A percentile compares a stretch with the other conserved stretches of the same genome.
phyloP scores from a whole-genome alignment of 2,888 invertebrate genomes.

The Agriopis marginaria region DNA sequence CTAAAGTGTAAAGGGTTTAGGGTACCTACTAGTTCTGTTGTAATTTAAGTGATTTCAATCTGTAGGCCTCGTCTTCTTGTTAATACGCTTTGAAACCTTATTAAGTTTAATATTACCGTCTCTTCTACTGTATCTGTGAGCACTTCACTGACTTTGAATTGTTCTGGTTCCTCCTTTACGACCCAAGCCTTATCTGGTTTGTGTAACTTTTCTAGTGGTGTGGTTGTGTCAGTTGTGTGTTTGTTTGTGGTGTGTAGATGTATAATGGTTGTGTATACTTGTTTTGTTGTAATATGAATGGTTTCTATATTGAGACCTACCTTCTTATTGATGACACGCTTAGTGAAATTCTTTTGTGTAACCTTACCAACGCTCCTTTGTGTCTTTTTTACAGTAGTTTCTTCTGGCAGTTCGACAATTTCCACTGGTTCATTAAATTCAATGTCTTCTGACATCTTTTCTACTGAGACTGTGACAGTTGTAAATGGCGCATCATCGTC shows the following conservation, averaged over 20 bases:
- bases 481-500: slow-evolving; percentile 38
- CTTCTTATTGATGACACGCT: slow-evolving; percentile 50
- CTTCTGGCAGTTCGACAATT: slow-evolving; percentile 51
- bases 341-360: slow-evolving; percentile 49
- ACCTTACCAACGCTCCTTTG: slow-evolving; percentile 51
- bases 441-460: slow-evolving; percentile 14
- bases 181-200: slow-evolving; percentile 47
- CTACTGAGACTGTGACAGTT: slow-evolving; percentile 28
- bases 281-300: slow-evolving; percentile 34
- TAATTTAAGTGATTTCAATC: slow-evolving; percentile 55
- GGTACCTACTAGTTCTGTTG: slow-evolving; percentile 9
- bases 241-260: slow-evolving; percentile 44
- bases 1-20: no score
- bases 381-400: slow-evolving; percentile 62
- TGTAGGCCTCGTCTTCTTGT: slow-evolving; percentile 52
- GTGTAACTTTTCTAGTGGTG: slow-evolving; percentile 25
- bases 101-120: no score
- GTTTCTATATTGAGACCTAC: slow-evolving; percentile 50
- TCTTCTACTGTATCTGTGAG: slow-evolving; percentile 45
- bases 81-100: slow-evolving; percentile 49
- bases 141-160: slow-evolving; percentile 51
- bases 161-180: slow-evolving; percentile 50
- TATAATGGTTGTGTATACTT: slow-evolving; percentile 51
- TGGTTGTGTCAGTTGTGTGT: slow-evolving; percentile 25
- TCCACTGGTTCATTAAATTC: slow-evolving; percentile 37